Evolutionary conservation across 2,113 vertebrate species (phyloP), one percentile per base, ranked within the genome.

Genomic region (Platycercus adscitus): DNA sequence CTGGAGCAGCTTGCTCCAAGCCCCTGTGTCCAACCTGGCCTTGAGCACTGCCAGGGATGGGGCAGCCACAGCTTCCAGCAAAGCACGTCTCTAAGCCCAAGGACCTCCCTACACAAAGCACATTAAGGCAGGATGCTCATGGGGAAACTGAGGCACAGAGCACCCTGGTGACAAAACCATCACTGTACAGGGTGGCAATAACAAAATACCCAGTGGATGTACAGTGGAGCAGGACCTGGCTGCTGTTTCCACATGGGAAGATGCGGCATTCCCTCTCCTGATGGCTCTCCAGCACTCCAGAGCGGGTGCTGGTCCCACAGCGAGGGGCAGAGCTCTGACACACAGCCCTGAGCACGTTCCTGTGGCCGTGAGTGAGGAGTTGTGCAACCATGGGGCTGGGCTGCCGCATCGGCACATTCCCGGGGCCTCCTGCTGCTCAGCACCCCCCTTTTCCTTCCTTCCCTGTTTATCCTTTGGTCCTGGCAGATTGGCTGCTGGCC

Each of bases 331-430:
- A 49, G 33, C 55, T 24, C 50, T 5, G 10, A 46, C 17, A 3
- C 10, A 12, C 13, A 23, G 33, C 39, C 16, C 66, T 0, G 52
- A 55, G 69, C 24, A 5, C 47, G 28, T 91, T 88, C 88, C 87
- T 0, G 88, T 4, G 61, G 68, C 95, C 46, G 6, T 7, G 78
- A 26, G 29, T 4, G 53, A 17, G 64, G 41, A 50, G 88, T 96
- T 97, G 96, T 90, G 95, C 96, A 97, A 97, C 61, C 70, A 21
- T 26, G 20, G 1, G 18, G 24, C 63, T 50, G 13, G 83, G 90
- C 86, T 97, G 97, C 97, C 58, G 39, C 95, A 95, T 96, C 78
- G 95, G 95, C 97, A 97, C 96, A 96, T 97, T 97, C 97, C 96
- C 90, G 8, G 60, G 92, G 71, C 94, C 95, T 77, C 60, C 4